phyloP scores from a whole-genome alignment of 2,888 invertebrate genomes.

The Drosophila stalkeri region DNA sequence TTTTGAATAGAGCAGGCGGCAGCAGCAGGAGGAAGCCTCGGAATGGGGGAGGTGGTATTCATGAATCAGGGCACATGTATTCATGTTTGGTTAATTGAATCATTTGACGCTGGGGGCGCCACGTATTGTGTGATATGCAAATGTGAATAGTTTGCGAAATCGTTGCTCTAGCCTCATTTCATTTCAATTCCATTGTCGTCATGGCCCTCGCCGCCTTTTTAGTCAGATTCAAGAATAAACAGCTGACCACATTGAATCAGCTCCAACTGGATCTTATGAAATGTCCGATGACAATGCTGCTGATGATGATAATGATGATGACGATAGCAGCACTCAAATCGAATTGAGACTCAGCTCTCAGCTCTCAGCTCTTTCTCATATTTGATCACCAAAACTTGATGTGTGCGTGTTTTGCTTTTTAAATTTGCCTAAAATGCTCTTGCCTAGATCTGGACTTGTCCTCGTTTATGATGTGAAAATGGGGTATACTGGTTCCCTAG shows the following conservation, averaged over 20 bases:
- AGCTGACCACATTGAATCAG: conserved; percentile 7
- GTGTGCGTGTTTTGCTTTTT: neutral
- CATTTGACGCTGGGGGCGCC: conserved; percentile 24
- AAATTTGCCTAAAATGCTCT: neutral
- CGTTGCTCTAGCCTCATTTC: conserved; percentile 28
- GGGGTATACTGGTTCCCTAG: neutral
- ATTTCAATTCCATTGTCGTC: conserved; percentile 21
- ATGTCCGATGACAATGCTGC: neutral
- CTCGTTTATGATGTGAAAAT: neutral
- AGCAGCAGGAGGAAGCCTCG: no score
- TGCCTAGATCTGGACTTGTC: neutral
- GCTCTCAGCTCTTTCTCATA: conserved; percentile 19
- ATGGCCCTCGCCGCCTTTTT: conserved; percentile 13
- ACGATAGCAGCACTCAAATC: conserved; percentile 34
- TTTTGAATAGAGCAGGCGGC: neutral
- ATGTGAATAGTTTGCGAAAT: conserved; percentile 40
- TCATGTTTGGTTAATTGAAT: conserved; percentile 51
- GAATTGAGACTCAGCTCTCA: conserved; percentile 3
- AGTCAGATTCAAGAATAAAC: conserved; percentile 18
- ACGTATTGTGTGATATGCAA: conserved; percentile 31
- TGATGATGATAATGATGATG: conserved; percentile 20
- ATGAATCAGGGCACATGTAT: conserved; percentile 17
- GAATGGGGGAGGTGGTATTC: neutral
- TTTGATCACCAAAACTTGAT: conserved; percentile 24
- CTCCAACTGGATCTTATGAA: conserved; percentile 2